These are phyloP conservation scores for Aplodontia rufa DNA, from an alignment of 2,113 vertebrate genomes.

Conservation along the genomic window DNA sequence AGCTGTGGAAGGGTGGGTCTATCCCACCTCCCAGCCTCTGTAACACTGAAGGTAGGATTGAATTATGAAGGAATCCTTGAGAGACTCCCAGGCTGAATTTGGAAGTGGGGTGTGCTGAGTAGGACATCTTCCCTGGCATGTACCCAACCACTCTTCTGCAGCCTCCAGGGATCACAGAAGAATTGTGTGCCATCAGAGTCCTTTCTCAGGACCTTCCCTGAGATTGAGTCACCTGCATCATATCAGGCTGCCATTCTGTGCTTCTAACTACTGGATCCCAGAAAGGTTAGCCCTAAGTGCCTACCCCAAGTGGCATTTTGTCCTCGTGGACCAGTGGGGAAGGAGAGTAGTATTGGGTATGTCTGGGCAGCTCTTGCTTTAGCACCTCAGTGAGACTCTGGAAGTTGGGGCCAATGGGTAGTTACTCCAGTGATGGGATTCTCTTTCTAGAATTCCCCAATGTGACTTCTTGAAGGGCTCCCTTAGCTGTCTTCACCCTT, in stretches of 20 bases:
- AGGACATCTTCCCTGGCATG: neutral
- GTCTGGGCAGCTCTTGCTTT: neutral
- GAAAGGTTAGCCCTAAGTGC: neutral
- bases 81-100: neutral
- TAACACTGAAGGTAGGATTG: neutral
- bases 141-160: neutral
- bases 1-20: neutral
- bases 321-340: neutral
- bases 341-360: neutral
- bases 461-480: neutral
- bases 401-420: neutral
- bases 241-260: neutral
- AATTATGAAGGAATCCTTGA: neutral
- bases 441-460: neutral
- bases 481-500: neutral
- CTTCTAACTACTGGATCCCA: neutral
- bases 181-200: neutral
- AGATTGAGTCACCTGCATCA: neutral
- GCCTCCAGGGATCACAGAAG: neutral
- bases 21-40: neutral
- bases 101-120: neutral
- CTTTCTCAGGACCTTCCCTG: neutral
- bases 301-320: neutral
- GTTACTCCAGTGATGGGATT: fast-evolving
- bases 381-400: neutral